These are phyloP conservation scores for Dendrolimus kikuchii DNA, from an alignment of 1,140 invertebrate species.

Conservation along the genomic window DNA sequence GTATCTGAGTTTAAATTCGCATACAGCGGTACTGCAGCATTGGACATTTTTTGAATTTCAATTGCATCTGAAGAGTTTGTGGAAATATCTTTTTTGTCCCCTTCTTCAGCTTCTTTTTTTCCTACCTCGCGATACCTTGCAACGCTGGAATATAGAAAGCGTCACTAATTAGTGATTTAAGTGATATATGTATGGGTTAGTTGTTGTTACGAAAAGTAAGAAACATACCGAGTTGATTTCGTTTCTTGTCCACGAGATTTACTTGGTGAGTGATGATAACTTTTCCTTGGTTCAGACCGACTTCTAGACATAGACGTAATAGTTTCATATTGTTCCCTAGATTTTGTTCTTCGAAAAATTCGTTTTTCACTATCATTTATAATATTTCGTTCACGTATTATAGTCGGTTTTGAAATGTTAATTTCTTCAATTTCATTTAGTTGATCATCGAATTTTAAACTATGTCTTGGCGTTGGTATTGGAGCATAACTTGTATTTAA, in stretches of 20 bases:
- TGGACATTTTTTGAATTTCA: too few relatives aligned
- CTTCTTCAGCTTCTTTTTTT: too few relatives aligned
- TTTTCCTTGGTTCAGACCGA: conserved; percentile 38
- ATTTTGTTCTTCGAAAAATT: conserved; percentile 22
- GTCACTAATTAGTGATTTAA: too few relatives aligned
- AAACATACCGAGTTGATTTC: conserved; percentile 13
- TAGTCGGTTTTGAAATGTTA: conserved; percentile 36
- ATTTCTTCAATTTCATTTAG: conserved; percentile 19
- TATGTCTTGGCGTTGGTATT: conserved; percentile 40
- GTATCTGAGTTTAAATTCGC: too few relatives aligned
- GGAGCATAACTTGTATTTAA: conserved; percentile 33
- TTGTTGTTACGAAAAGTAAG: conserved; percentile 3
- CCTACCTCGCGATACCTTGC: too few relatives aligned
- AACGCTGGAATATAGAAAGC: too few relatives aligned
- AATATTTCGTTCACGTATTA: conserved; percentile 34
- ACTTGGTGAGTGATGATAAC: conserved; percentile 8
- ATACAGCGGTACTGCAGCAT: too few relatives aligned
- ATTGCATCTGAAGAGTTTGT: too few relatives aligned
- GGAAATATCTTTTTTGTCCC: too few relatives aligned
- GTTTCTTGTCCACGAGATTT: conserved; percentile 7
- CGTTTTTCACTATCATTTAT: conserved; percentile 7
- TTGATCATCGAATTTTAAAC: conserved; percentile 39
- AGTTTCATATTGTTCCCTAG: conserved; percentile 23
- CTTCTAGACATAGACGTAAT: conserved; percentile 22
- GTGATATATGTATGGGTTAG: too few relatives aligned